A percentile compares a stretch with the other conserved stretches of the same genome.
phyloP scores from a whole-genome alignment of 2,797 vertebrate species.

The Yasuhikotakia modesta region DNA sequence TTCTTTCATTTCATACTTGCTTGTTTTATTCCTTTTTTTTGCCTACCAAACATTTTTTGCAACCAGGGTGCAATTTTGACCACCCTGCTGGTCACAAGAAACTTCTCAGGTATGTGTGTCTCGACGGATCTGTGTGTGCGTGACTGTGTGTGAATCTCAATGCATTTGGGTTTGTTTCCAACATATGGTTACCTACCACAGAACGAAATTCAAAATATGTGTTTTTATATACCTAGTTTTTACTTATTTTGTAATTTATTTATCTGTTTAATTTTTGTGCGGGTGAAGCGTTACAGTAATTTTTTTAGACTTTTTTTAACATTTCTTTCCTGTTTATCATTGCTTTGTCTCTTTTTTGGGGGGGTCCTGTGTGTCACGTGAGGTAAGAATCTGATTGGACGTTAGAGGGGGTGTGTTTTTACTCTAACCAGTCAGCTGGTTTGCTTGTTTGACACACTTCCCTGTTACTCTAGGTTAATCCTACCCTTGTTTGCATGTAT shows the following conservation, averaged over 20 bases:
- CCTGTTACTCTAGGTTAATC: conserved; percentile 16
- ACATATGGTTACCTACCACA: not conserved
- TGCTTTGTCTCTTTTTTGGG: conserved; percentile 76
- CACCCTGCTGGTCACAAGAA: conserved; percentile 98
- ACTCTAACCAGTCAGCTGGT: conserved; percentile 50
- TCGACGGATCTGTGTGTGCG: conserved; percentile 21
- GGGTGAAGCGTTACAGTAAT: not conserved
- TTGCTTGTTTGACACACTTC: conserved; percentile 49
- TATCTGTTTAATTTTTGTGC: conserved; percentile 1
- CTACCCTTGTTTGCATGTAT: conserved; percentile 50
- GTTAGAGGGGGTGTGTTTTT: conserved; percentile 57
- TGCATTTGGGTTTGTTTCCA: conserved; percentile 5
- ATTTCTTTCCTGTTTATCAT: conserved; percentile 67
- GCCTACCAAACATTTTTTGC: conserved; percentile 63
- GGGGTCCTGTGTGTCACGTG: conserved; percentile 72
- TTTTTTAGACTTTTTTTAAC: conserved; percentile 24
- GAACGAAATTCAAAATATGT: not conserved
- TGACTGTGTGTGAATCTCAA: not conserved
- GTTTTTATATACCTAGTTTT: not conserved
- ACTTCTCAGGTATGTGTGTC: conserved; percentile 94
- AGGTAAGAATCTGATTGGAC: conserved; percentile 77
- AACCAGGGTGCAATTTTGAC: conserved; percentile 96
- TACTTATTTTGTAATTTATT: not conserved
- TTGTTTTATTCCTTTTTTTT: conserved; percentile 47
- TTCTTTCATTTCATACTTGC: conserved; percentile 47